These are phyloP conservation scores for Styela plicata DNA, from an alignment of 23 tunicate species.

Conservation along the genomic window DNA sequence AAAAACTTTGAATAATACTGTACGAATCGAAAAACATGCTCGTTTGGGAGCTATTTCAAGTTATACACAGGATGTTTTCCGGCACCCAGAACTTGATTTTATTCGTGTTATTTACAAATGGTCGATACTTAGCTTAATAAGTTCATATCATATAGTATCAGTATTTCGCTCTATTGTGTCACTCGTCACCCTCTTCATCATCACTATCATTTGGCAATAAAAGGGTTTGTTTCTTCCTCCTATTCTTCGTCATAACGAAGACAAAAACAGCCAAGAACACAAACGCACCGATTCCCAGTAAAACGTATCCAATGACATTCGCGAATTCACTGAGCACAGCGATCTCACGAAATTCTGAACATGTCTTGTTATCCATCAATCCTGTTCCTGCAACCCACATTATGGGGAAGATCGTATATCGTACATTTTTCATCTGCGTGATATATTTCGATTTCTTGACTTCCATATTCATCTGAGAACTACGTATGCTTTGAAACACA, in stretches of 20 bases:
- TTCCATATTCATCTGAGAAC: conserved; percentile 19
- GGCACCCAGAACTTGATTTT: no score
- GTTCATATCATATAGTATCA: no score
- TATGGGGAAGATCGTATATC: background rate
- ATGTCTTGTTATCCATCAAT: conserved; percentile 23
- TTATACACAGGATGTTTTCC: no score
- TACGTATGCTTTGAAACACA: conserved; percentile 15
- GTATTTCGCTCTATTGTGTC: no score
- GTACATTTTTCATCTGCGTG: conserved; percentile 20
- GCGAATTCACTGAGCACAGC: background rate
- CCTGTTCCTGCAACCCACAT: conserved; percentile 23
- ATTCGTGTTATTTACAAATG: no score
- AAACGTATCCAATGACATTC: conserved; percentile 15
- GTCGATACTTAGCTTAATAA: no score
- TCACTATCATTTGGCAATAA: background rate
- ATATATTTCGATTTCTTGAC: conserved; percentile 13
- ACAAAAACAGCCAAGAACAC: background rate
- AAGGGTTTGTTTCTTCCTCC: background rate
- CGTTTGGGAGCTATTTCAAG: no score
- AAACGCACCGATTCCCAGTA: background rate
- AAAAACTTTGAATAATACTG: no score
- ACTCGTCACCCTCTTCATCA: background rate
- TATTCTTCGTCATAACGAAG: background rate
- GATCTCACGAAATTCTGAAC: conserved; percentile 5
- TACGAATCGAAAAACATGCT: no score